Base-by-base conservation (phyloP, 2,113 vertebrate species). In the Clarias gariepinus region DNA sequence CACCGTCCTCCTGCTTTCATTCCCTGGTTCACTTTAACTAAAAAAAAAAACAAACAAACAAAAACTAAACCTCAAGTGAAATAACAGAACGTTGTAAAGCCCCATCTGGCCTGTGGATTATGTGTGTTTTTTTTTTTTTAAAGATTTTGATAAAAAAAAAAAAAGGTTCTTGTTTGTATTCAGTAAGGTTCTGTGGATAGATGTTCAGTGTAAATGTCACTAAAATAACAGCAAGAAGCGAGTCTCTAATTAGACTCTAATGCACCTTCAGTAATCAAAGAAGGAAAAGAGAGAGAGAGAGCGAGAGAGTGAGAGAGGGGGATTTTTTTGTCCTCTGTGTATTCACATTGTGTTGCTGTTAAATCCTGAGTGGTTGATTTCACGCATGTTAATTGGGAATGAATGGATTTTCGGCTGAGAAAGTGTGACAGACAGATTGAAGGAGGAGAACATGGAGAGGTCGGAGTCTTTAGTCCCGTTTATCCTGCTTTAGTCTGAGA, bases 381-480 rank as follows among this genome's bases (percentile, higher is more conserved):
- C 83, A 87, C 89, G 88, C 88, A 87, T 91, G 90, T 89, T 92
- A 94, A 94, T 93, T 90, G 89, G 89, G 89, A 90, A 90, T 93
- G 93, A 93, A 94, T 92, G 91, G 92, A 94, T 93, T 94, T 92
- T 92, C 86, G 90, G 83, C 69, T 86, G 88, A 90, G 89, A 88
- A 82, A 88, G 88, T 88, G 82, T 28, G 74, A 77, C 41, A 53
- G 74, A 77, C 36, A 25, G 71, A 74, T 23, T 28, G 25, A 77
- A 52, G 63, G 63, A 55, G 84, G 74, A 79, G 91, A 90, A 81
- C 88, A 91, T 92, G 89, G 55, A 89, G 90, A 92, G 92, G 91
- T 94, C 91, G 85, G 91, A 16, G 89, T 90, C 93, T 93, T 92
- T 94, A 94, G 91, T 93, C 92, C 88, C 91, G 90, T 95, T 95